A percentile compares a stretch with the other conserved stretches of the same genome.
Conservation (phyloP, 2,797 vertebrate genomes). For the Chaunax sp. region DNA sequence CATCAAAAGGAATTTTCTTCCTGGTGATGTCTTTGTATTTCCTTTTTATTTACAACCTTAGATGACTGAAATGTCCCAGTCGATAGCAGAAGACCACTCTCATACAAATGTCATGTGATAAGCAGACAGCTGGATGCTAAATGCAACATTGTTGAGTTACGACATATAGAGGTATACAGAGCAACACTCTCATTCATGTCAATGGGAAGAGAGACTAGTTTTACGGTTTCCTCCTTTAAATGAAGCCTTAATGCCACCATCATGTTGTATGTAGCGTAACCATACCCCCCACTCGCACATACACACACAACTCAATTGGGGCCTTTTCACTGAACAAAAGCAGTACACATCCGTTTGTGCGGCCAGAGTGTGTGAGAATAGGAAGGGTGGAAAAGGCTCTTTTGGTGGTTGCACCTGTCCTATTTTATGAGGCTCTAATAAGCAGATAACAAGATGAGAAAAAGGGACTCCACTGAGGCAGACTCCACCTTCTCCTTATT, state of each 20-base stretch:
- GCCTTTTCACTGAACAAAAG: constrained; percentile 82
- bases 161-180: constrained; percentile 23
- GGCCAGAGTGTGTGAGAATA: constrained; percentile 70
- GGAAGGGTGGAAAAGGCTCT: constrained; percentile 70
- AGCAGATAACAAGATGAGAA: constrained; percentile 71
- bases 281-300: constrained; percentile 63
- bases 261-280: constrained; percentile 63
- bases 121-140: constrained; percentile 22
- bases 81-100: not conserved
- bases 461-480: constrained; percentile 53
- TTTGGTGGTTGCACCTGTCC: constrained; percentile 84
- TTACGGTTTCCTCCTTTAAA: constrained; percentile 60
- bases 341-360: constrained; percentile 76
- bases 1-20: not conserved
- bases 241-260: constrained; percentile 66
- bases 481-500: constrained; percentile 57
- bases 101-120: not conserved
- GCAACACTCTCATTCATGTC: constrained; percentile 41
- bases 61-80: not conserved
- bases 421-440: constrained; percentile 84
- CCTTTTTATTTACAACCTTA: constrained; percentile 2
- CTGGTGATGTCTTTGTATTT: not conserved
- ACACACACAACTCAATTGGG: constrained; percentile 74
- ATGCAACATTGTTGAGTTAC: not conserved
- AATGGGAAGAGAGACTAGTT: constrained; percentile 54